Evolutionary conservation across 2,113 vertebrate genomes (phyloP), one percentile per base, ranked within the genome.

Genomic region (Sorex araneus): DNA sequence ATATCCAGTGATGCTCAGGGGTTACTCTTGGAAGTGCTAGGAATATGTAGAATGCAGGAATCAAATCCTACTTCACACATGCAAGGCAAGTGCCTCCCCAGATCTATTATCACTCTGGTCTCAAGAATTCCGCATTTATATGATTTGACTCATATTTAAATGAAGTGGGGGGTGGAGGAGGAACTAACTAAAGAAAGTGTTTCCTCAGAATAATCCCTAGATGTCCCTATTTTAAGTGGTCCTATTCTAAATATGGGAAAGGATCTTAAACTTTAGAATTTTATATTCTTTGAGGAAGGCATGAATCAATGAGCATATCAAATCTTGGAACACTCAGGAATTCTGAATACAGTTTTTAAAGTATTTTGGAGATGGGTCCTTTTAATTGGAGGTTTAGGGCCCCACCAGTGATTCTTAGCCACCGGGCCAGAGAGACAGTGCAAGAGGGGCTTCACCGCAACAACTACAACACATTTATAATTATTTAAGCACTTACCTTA

Each of bases 121-220:
- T 50, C 47, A 50, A 75, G 82, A 85, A 86, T 75, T 67, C 30
- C 47, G 45, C 8, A 18, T 45, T 84, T 79, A 73, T 32, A 84
- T 78, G 8, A 5, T 89, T 77, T 92, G 5, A 57, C 40, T 76
- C 23, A 3, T 75, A 25, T 77, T 70, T 76, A 27, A 77, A 83
- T 88, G 43, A 70, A n/a, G 3, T 88, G 47, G 67, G 71, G 73
- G 66, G 7, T 4, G 7, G 7, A 66, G 43, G 43, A 28, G 19
- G 15, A 50, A 19, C 8, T 67, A 50, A 30, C 67, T 74, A 64
- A 84, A 64, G 63, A 80, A 79, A 79, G 54, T 74, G 30, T 30
- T 85, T 80, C 79, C 8, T 23, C 0, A 57, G 25, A 10, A 6
- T 3, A 64, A 34, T 66, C 15, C 71, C 80, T 71, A 8, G 60